phyloP scores from a whole-genome alignment of 2,888 invertebrate species.

The Xanthorhoe spadicearia region DNA sequence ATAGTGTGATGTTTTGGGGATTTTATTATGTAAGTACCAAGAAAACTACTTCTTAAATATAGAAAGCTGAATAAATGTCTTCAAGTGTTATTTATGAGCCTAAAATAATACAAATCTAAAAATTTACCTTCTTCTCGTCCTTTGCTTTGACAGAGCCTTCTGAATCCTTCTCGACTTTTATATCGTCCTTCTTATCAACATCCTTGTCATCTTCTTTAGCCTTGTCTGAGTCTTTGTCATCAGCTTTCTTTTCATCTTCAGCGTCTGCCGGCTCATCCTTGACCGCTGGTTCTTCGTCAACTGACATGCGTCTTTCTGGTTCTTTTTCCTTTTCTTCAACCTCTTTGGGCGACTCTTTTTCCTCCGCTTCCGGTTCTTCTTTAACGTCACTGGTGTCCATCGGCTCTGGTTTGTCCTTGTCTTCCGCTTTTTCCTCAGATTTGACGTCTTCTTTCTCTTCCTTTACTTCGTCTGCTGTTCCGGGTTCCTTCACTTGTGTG shows the following conservation, averaged over 20 bases:
- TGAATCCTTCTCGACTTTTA: constrained; percentile 77
- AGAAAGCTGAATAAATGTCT: too few relatives aligned
- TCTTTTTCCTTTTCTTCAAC: constrained; percentile 67
- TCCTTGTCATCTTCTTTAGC: constrained; percentile 64
- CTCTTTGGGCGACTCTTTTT: constrained; percentile 73
- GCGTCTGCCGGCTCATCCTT: constrained; percentile 71
- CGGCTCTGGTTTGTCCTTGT: constrained; percentile 68
- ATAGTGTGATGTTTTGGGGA: too few relatives aligned
- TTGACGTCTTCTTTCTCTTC: constrained; percentile 77
- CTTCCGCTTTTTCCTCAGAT: constrained; percentile 67
- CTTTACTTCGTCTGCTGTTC: constrained; percentile 62
- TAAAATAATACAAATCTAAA: background rate
- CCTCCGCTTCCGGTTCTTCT: constrained; percentile 70
- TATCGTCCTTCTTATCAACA: constrained; percentile 67
- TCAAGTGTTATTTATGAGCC: too few relatives aligned
- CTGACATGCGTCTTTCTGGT: constrained; percentile 53
- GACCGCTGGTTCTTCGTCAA: constrained; percentile 60
- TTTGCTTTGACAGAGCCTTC: constrained; percentile 79
- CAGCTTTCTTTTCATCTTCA: constrained; percentile 51
- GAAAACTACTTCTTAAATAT: too few relatives aligned
- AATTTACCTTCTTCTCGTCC: constrained; percentile 67
- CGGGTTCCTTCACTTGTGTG: constrained; percentile 60
- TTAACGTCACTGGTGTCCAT: constrained; percentile 74
- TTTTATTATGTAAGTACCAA: too few relatives aligned
- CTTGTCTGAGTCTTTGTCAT: constrained; percentile 31